Evolutionary conservation across 1,140 invertebrate species (phyloP).

Genomic region (Drosophila nebulosa): DNA sequence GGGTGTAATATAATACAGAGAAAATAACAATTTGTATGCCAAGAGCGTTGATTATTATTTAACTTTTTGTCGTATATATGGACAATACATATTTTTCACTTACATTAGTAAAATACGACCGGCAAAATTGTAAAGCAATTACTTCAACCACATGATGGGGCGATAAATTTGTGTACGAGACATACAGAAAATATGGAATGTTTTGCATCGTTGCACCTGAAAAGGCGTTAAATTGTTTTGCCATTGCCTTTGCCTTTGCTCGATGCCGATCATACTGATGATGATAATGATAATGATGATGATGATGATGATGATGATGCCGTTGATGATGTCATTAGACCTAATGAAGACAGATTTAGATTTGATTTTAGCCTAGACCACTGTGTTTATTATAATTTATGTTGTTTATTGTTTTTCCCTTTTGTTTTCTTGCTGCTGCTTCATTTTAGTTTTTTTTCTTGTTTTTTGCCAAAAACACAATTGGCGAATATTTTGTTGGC

Average conservation of each 20-base stretch:
- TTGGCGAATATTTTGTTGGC: constrained; percentile 15
- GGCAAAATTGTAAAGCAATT: constrained; percentile 73
- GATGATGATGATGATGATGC: constrained; percentile 18
- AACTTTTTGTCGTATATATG: constrained; percentile 37
- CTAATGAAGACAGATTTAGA: constrained; percentile 66
- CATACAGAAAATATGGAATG: constrained; percentile 19
- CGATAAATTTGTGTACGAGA: constrained; percentile 46
- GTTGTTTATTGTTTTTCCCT: constrained; percentile 25
- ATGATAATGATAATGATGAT: neutral
- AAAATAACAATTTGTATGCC: constrained; percentile 63
- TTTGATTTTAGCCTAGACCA: neutral
- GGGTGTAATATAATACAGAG: constrained; percentile 52
- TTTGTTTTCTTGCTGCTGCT: constrained; percentile 38
- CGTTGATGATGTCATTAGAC: constrained; percentile 39
- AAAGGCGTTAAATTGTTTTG: constrained; percentile 43
- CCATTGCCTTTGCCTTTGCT: neutral
- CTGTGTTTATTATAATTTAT: constrained; percentile 9
- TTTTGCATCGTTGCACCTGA: constrained; percentile 69
- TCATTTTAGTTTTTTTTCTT: constrained; percentile 26
- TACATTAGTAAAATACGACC: constrained; percentile 8
- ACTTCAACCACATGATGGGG: constrained; percentile 65
- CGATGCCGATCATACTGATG: neutral
- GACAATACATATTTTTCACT: constrained; percentile 9
- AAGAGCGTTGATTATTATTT: constrained; percentile 47
- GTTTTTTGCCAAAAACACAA: constrained; percentile 32